Percentiles rank a stretch among this genome's conserved stretches.
phyloP scores from a whole-genome alignment of 2,888 invertebrate genomes.

The Zele albiditarsus region DNA sequence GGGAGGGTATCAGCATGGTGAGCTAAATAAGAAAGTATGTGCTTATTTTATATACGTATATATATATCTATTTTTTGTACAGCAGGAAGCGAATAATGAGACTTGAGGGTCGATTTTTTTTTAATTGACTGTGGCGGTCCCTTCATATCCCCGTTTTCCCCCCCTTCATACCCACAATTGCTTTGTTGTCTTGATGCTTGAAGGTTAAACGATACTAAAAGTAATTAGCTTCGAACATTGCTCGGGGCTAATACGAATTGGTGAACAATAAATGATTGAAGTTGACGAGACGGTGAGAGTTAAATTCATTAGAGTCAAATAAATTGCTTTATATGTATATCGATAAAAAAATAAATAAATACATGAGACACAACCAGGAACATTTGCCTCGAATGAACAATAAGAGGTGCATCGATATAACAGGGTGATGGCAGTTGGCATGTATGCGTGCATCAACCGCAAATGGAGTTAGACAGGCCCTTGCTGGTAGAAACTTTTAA shows the following conservation, averaged over 20 bases:
- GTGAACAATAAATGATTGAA: conserved; percentile 7
- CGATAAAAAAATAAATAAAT: background rate
- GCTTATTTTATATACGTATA: background rate
- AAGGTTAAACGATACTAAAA: conserved; percentile 37
- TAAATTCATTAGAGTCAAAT: conserved; percentile 11
- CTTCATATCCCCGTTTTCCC: background rate
- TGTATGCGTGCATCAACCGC: conserved; percentile 31
- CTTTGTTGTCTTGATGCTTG: conserved; percentile 31
- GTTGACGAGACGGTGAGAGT: background rate
- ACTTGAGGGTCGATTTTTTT: conserved; percentile 52
- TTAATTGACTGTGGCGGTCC: conserved; percentile 47
- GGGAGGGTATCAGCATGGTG: background rate
- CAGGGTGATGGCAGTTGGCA: background rate
- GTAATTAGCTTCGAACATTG: conserved; percentile 35
- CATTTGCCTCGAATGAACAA: background rate
- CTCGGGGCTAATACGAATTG: background rate
- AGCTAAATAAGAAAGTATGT: conserved; percentile 18
- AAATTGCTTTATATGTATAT: background rate
- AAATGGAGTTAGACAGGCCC: conserved; percentile 7
- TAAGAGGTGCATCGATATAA: background rate
- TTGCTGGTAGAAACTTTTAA: conserved; percentile 20
- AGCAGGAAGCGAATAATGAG: conserved; percentile 52
- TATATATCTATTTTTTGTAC: background rate
- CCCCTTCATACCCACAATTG: background rate
- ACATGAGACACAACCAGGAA: background rate